These are phyloP conservation scores for Ophion obscuratus DNA, from an alignment of 2,888 invertebrate genomes.

Conservation along the genomic window DNA sequence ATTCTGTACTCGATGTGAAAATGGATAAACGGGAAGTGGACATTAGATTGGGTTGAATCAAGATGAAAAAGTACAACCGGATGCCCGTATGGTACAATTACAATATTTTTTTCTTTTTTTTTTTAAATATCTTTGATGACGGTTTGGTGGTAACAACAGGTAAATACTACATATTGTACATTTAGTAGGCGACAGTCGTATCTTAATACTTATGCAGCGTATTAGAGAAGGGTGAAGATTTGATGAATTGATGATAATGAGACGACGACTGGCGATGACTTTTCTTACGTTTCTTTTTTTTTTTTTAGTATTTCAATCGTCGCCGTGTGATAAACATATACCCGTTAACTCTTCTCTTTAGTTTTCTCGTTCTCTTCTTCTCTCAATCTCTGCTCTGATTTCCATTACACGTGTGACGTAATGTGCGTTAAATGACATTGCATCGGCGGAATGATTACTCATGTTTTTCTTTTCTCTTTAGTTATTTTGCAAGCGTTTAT, in stretches of 20 bases:
- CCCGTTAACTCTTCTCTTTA: slow-evolving; percentile 53
- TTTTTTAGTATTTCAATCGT: slow-evolving; percentile 58
- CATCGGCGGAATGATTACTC: slow-evolving; percentile 66
- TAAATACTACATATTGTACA: slow-evolving; percentile 85
- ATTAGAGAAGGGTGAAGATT: slow-evolving; percentile 69
- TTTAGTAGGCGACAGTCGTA: slow-evolving; percentile 84
- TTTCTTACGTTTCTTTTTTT: slow-evolving; percentile 32
- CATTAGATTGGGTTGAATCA: slow-evolving; percentile 16
- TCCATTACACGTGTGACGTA: slow-evolving; percentile 47
- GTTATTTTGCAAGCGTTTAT: slow-evolving; percentile 55
- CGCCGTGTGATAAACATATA: slow-evolving; percentile 60
- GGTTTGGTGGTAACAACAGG: slow-evolving; percentile 84
- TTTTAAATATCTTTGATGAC: slow-evolving; percentile 83
- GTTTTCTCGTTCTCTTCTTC: slow-evolving; percentile 32
- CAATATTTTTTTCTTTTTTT: slow-evolving; percentile 78
- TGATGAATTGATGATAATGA: slow-evolving; percentile 63
- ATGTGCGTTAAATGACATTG: slow-evolving; percentile 65
- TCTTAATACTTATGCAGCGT: slow-evolving; percentile 80
- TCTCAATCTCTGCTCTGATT: slow-evolving; percentile 44
- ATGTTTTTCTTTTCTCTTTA: slow-evolving; percentile 28
- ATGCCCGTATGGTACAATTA: slow-evolving; percentile 81
- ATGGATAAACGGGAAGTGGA: background rate
- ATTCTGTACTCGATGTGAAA: background rate
- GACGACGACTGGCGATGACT: slow-evolving; percentile 71
- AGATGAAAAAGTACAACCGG: slow-evolving; percentile 21